Evolutionary conservation across 2,888 invertebrate genomes (phyloP).

Genomic region (Andrena bucephala): DNA sequence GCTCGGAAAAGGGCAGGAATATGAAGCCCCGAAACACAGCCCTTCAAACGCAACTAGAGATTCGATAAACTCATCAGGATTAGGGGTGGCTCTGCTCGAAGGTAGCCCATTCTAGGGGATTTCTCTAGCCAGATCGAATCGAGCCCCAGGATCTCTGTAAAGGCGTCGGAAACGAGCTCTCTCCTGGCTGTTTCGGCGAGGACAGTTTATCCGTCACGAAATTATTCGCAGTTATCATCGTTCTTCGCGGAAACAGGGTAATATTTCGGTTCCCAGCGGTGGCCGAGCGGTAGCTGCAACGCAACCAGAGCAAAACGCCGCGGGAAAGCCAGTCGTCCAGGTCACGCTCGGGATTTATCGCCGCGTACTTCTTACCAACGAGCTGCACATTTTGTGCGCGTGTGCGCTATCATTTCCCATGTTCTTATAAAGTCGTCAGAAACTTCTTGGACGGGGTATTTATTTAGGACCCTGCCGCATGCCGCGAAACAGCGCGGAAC

Average conservation of each 20-base stretch:
- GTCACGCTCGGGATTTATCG: conserved; percentile 80
- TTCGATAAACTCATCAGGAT: conserved; percentile 24
- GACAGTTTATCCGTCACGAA: conserved; percentile 75
- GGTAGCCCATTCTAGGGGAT: not conserved
- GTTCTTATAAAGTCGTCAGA: conserved; percentile 53
- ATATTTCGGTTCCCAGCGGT: conserved; percentile 76
- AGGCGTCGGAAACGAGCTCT: not conserved
- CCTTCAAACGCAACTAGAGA: not conserved
- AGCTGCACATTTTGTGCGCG: conserved; percentile 54
- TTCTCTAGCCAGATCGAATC: not conserved
- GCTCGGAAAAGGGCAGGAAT: conserved; percentile 2
- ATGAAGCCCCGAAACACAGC: conserved; percentile 16
- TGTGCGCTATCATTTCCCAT: conserved; percentile 55
- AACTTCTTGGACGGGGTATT: conserved; percentile 54
- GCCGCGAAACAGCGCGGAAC: conserved; percentile 3
- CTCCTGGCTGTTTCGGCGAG: conserved; percentile 23
- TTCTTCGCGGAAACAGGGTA: conserved; percentile 75
- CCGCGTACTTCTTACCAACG: conserved; percentile 74
- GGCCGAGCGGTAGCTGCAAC: conserved; percentile 62
- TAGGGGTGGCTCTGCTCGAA: not conserved
- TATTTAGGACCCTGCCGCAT: conserved; percentile 36
- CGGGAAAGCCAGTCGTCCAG: conserved; percentile 68
- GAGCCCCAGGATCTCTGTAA: not conserved
- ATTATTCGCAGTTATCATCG: conserved; percentile 78
- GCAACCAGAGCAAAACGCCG: conserved; percentile 75